Base-by-base conservation (phyloP, 92 coral and sea anemone species). In the Bergia puertoricense region DNA sequence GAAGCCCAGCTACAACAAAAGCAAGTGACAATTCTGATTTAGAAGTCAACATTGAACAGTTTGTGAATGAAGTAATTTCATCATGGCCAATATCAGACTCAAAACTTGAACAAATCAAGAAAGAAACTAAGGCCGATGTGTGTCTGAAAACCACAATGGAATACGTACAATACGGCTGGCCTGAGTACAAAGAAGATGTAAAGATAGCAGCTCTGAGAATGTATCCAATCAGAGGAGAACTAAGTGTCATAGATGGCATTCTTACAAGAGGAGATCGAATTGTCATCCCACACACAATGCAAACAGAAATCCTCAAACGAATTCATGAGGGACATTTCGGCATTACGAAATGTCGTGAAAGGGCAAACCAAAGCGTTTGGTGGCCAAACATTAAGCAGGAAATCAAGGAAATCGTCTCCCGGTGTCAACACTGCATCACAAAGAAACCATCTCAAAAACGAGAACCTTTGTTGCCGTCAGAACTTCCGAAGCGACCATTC, bases 141-240 rank as follows among this genome's bases (percentile, higher is more conserved):
- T 3, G 23, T 72, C 76, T 72, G 23, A 72, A 36, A 3, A 18
- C 37, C 76, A 22, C 38, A 36, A 72, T 72, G 76, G 38, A 22
- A 18, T 72, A 4, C 38, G 76, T 72, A 18, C 38, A 18, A 72
- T 22, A 4, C 23, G 76, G 76, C 76, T 72, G 76, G 76, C 76
- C 76, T 18, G 76, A 72, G 38, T 72, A 18, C 38, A 72, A 72
- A 36, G 37, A 72, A 72, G 76, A 72, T 36, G 76, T 72, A 36
- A 72, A 72, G 76, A 22, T 72, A 36, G 76, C 76, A 72, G 76
- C 76, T 72, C 76, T 22, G 37, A 72, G 38, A 18, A 18, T 72
- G 6, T 72, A 18, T 72, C 76, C 76, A 72, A 36, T 72, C 38
- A 72, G 76, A 72, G 76, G 76, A 18, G 76, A 72, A 72, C 76